Conservation (phyloP, 1,140 invertebrate species). For the Leptinotarsa undecemlineata region DNA sequence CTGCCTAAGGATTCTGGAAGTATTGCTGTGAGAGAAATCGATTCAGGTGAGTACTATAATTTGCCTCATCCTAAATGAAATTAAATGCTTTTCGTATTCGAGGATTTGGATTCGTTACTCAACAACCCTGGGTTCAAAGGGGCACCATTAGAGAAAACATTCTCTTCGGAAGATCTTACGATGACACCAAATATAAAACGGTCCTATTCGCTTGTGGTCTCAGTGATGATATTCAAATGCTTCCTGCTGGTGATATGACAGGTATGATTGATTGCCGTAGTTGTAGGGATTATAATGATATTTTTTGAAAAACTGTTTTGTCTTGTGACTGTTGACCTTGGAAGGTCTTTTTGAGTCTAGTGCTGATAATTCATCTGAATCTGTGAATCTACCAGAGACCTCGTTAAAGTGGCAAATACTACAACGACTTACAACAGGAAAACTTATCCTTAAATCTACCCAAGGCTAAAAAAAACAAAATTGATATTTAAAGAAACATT, state of each 20-base stretch:
- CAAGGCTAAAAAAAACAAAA: too few species aligned
- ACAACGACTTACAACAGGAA: too few species aligned
- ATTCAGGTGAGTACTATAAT: constrained; percentile 59
- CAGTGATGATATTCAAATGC: constrained; percentile 67
- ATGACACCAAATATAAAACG: constrained; percentile 74
- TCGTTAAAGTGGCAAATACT: too few species aligned
- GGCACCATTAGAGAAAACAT: constrained; percentile 92
- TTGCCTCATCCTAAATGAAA: neutral
- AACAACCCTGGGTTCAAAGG: constrained; percentile 90
- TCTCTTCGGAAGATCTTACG: constrained; percentile 82
- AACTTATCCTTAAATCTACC: too few species aligned
- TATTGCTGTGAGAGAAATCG: constrained; percentile 64
- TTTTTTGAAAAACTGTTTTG: too few species aligned
- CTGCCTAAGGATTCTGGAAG: constrained; percentile 66
- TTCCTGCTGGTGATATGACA: constrained; percentile 61
- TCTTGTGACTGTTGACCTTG: too few species aligned
- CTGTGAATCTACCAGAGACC: too few species aligned
- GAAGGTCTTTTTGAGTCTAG: too few species aligned
- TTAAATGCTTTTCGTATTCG: constrained; percentile 36
- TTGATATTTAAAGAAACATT: too few species aligned
- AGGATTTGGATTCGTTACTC: constrained; percentile 86
- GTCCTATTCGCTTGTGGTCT: constrained; percentile 86
- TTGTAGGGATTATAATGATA: neutral
- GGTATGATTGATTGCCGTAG: constrained; percentile 46
- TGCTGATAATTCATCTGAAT: too few species aligned